Base-by-base conservation (phyloP, 2,888 invertebrate genomes). In the Zaprionus obscuricornis region DNA sequence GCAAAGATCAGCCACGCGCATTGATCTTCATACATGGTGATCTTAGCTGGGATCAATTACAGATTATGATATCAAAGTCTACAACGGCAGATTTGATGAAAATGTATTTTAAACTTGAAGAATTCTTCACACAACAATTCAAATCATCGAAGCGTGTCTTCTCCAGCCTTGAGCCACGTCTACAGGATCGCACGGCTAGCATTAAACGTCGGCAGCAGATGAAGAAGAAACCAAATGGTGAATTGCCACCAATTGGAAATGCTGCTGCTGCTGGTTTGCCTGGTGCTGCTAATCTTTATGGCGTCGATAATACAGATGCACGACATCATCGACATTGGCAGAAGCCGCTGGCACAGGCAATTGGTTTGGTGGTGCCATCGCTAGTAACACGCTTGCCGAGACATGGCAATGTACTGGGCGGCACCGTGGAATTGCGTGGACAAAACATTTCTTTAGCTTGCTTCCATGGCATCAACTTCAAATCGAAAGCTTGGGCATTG, bases 91-190 rank as follows among this genome's bases (percentile, higher is more conserved):
- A 99, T 91, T 92, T 99, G 58, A 92, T 98, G 40, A 99, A 98
- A 91, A 98, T 99, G 96, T 97, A 96, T 89, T 95, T 96, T 69
- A 98, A 98, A 88, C 92, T 99, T 24, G 97, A 98, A 83, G 98
- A 98, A 91, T 99, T 99, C 92, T 98, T 99, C 91, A 95, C 96
- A 64, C 98, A 98, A 90, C 98, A 99, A 91, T 97, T 98, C 89
- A 97, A 97, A 89, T 97, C 97, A 74, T 97, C 97, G 88, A 97
- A 97, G 89, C 92, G 98, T 1, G 97, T 97, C 2, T 96, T 98
- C 88, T 95, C 95, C 63, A 94, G 94, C 27, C 86, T 94, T 68
- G 94, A 91, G 88, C 92, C 93, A 1, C 91, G 92, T 22, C 66
- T 89, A 8, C 88, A 87, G 43, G 89, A 89, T 46, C 87, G 89